Base-by-base conservation (phyloP, 2,113 vertebrate species). In the Hipposideros armiger region DNA sequence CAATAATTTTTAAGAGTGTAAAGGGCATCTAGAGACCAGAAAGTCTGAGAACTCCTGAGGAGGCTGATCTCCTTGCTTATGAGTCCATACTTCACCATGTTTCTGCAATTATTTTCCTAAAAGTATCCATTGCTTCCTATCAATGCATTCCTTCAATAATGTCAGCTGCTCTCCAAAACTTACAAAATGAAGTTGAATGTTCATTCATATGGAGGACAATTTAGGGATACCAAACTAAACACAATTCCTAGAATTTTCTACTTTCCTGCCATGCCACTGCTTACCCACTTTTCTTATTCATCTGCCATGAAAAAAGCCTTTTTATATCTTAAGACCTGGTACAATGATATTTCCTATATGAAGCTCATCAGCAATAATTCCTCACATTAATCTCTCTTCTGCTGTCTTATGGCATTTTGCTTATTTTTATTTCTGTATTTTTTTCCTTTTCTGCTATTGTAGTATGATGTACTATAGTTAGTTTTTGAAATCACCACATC, bases 71-170 rank as follows among this genome's bases (percentile, higher is more conserved):
- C 13, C 47, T 50, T 70, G 58, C 66, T 84, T 47, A 54, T 45
- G 40, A 81, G 62, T 32, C 32, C 19, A 32, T 15, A 69, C 13
- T 20, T 86, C 15, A 66, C 24, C 74, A 8, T 50, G 26, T 60
- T 47, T 76, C 69, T 17, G 62, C 47, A 74, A 87, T 83, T 94
- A 70, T 66, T 74, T 92, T 72, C 86, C 82, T 67, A 15, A 22
- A 66, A 60, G 67, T 56, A 52, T 36, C 50, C 36, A 52, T 1
- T 83, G 40, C 70, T 91, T 54, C 17, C 45, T 83, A 56, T 32
- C n/a, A 64, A 30, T 24, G 26, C 14, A 15, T 73, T 73, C 76
- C 22, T 95, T 26, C 72, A 62, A 67, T 52, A 81, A 86, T 26
- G 42, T 11, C 52, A 4, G 11, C 52, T 28, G 7, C 11, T 70